Base-by-base conservation (phyloP, 2,797 vertebrate genomes). In the Acrossocheilus wenchowensis region DNA sequence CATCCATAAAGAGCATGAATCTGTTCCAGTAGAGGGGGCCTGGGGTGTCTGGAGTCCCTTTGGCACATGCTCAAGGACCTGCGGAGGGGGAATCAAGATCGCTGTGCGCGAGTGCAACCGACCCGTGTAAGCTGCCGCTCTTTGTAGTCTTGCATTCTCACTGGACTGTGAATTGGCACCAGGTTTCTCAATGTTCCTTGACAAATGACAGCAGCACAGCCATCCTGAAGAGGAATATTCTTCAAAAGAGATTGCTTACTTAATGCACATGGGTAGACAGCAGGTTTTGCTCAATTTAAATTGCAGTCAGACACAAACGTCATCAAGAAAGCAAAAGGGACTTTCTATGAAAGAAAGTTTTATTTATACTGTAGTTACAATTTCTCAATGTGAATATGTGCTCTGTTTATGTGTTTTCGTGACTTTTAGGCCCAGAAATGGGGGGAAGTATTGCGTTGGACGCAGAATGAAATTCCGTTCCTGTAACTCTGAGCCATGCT, bases 21-120 rank as follows among this genome's bases (percentile, higher is more conserved):
- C 92, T 0, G 90, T 93, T 0, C 93, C 95, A 60, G 94, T 95
- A 43, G 97, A 99, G 0, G 98, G 98, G 69, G 96, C 97, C 0
- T 99, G 98, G 98, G 98, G 98, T 21, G 95, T 96, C 0, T 99
- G 98, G 98, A 99, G 97, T 91, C 98, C 96, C n/a, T 99, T 99
- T 1, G 98, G 97, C 91, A 96, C 95, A 88, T 99, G 98, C 93
- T 99, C 98, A 0, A 96, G 98, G 89, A 97, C 97, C 1, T 99
- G 98, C 0, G 97, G 98, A 0, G 98, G 98, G 0, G 98, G 98
- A 88, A 98, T 99, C 93, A 99, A 97, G 95, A 97, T 96, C 0
- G 97, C 97, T 0, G 93, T 96, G 57, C 96, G 98, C 0, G 98
- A 99, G 90, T 99, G 98, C 96, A 98, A 98, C 96, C 93, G 95